phyloP scores from a whole-genome alignment of 2,888 invertebrate species.

The Lampropteryx suffumata region DNA sequence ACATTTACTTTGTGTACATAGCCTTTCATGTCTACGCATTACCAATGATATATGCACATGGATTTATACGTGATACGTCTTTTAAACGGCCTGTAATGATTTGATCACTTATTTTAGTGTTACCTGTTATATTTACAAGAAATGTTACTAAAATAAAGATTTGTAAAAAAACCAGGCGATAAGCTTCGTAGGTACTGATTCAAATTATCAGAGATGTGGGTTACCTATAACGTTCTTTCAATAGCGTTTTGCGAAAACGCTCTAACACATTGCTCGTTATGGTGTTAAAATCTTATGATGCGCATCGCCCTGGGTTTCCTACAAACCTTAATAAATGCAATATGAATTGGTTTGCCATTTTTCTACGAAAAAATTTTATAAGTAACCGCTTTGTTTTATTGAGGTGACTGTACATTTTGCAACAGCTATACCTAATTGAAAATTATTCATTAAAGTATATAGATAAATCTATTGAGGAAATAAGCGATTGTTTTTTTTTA shows the following conservation, averaged over 20 bases:
- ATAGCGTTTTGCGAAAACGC: too few species aligned
- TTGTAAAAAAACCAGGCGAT: too few species aligned
- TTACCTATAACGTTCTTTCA: too few species aligned
- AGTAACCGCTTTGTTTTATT: constrained; percentile 60
- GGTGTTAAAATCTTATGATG: too few species aligned
- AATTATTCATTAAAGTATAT: constrained; percentile 83
- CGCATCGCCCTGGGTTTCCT: too few species aligned
- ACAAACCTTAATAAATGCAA: constrained; percentile 56
- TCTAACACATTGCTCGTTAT: too few species aligned
- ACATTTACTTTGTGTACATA: too few species aligned
- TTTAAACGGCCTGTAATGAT: not conserved
- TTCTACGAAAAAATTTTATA: constrained; percentile 53
- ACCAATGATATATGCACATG: not conserved
- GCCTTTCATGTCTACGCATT: too few species aligned
- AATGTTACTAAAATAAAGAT: too few species aligned
- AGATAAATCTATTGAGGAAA: constrained; percentile 82
- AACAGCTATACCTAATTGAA: constrained; percentile 78
- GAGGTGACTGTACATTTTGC: constrained; percentile 66
- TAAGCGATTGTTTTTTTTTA: constrained; percentile 52
- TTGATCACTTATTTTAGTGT: constrained; percentile 11
- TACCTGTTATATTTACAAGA: not conserved
- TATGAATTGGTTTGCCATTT: constrained; percentile 67
- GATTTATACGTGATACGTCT: too few species aligned
- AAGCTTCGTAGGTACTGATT: too few species aligned
- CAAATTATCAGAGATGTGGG: too few species aligned